Base-by-base conservation (phyloP, 2,797 vertebrate genomes). In the Psittacula echo region DNA sequence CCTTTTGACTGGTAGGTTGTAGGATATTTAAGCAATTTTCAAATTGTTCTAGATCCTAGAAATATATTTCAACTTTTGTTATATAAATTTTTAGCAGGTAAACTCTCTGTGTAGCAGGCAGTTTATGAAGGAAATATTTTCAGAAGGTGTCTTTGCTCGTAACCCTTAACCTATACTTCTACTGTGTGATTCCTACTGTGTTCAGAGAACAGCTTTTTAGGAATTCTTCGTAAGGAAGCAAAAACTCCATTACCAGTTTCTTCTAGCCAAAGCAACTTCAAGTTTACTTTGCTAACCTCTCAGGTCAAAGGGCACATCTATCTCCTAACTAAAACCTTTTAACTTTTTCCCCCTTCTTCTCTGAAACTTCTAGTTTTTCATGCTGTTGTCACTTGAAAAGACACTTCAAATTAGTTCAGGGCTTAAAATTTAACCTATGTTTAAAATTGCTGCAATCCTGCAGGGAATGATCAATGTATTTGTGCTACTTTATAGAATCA, bases 41-140 rank as follows among this genome's bases (percentile, higher is more conserved):
- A 78, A 50, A 82, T 50, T 64, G 3, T 65, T 68, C 30, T 53
- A 17, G 23, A 61, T 67, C 19, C 15, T 58, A 61, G 11, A 93
- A 82, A 61, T 5, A 50, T 41, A 32, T 58, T 80, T 72, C n/a
- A 89, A 56, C 4, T 48, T 92, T 82, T 39, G 12, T 67, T 56
- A 37, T 37, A 41, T 21, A 66, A 83, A 51, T 80, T 72, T 37
- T 87, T 23, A 72, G 7, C 29, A 48, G 3, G 65, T 41, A 61
- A 71, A 68, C 12, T 62, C 8, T 32, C 30, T 66, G 24, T 16
- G 6, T 34, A 84, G 61, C 11, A 48, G 4, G 4, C 19, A 39
- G 16, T 54, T 94, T 73, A 58, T 30, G 44, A 92, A 79, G 26
- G 5, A 87, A 91, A 68, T 48, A 67, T 91, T 92, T 94, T 89